Base-by-base conservation (phyloP, 2,888 invertebrate species). In the Pantelozetes paolii region DNA sequence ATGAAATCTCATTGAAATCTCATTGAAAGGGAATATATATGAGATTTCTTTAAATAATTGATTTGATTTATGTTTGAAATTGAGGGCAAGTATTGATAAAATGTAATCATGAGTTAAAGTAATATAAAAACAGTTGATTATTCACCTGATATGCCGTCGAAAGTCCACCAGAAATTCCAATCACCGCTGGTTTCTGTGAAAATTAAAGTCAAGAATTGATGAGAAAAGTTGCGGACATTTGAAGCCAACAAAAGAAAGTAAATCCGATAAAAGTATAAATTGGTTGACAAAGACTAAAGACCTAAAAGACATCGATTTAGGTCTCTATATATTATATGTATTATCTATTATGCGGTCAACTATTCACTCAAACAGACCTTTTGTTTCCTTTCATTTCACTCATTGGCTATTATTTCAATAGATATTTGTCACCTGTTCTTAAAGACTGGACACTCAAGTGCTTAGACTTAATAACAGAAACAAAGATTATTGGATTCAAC, bases 81-180 rank as follows among this genome's bases (percentile, higher is more conserved):
- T n/a, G n/a, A n/a, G n/a, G n/a, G n/a, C n/a, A n/a, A n/a, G n/a
- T n/a, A n/a, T n/a, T n/a, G n/a, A n/a, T n/a, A n/a, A n/a, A n/a
- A n/a, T n/a, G n/a, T n/a, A n/a, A n/a, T n/a, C n/a, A n/a, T n/a
- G n/a, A n/a, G n/a, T n/a, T n/a, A n/a, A n/a, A n/a, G n/a, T n/a
- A n/a, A 36, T 36, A 11, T 36, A 5, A 36, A 36, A 36, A 36
- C 5, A 36, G 36, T 26, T 18, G 15, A 28, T 48, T 48, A 28
- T 59, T 59, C 8, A 75, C 75, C 75, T 30, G 75, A 76, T 36
- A 76, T 76, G 23, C 76, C 76, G 64, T 76, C 76, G 50, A 76
- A 76, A 20, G 75, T 76, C 76, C 76, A 76, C 76, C 76, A 76
- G 48, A 71, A 71, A 40, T 75, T 71, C 75, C 75, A 75, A 64